phyloP scores from a whole-genome alignment of 2,888 invertebrate genomes.

The Cyaniris semiargus region DNA sequence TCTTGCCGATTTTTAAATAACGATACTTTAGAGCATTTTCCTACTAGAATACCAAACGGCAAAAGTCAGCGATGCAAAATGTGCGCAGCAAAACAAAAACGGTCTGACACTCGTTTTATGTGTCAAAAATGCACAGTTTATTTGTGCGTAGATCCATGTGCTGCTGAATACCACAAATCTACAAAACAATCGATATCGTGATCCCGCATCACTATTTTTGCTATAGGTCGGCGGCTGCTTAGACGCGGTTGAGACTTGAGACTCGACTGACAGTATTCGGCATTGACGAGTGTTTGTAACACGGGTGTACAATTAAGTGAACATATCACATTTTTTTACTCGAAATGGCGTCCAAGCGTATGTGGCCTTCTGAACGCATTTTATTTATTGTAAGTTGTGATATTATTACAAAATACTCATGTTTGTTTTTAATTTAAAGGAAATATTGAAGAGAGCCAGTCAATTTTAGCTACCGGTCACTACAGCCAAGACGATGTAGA shows the following conservation, averaged over 20 bases:
- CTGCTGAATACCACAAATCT: conserved; percentile 34
- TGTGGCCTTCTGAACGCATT: conserved; percentile 8
- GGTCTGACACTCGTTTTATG: conserved; percentile 38
- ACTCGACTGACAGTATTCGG: conserved; percentile 8
- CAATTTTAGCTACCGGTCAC: conserved; percentile 13
- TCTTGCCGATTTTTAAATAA: conserved; percentile 37
- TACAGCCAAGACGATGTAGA: too few relatives aligned
- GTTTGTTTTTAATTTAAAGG: conserved; percentile 8
- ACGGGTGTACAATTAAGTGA: conserved; percentile 8
- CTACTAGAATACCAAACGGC: conserved; percentile 33
- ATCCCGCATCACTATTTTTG: conserved; percentile 23
- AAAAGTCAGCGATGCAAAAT: conserved; percentile 37
- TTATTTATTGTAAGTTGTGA: too few relatives aligned
- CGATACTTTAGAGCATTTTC: conserved; percentile 37
- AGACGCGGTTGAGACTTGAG: conserved; percentile 8
- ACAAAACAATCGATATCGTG: conserved; percentile 26
- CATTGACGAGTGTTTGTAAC: conserved; percentile 6
- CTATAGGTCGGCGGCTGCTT: conserved; percentile 12
- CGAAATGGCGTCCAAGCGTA: conserved; percentile 8
- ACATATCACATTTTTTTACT: conserved; percentile 8
- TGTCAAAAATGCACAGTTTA: conserved; percentile 39
- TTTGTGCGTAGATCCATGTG: conserved; percentile 36
- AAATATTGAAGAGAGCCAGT: conserved; percentile 8
- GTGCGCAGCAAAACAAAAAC: conserved; percentile 38
- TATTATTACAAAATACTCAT: conserved; percentile 2